Evolutionary conservation across 2,888 invertebrate species (phyloP), one percentile per base, ranked within the genome.

Genomic region (Trichopria drosophilae): DNA sequence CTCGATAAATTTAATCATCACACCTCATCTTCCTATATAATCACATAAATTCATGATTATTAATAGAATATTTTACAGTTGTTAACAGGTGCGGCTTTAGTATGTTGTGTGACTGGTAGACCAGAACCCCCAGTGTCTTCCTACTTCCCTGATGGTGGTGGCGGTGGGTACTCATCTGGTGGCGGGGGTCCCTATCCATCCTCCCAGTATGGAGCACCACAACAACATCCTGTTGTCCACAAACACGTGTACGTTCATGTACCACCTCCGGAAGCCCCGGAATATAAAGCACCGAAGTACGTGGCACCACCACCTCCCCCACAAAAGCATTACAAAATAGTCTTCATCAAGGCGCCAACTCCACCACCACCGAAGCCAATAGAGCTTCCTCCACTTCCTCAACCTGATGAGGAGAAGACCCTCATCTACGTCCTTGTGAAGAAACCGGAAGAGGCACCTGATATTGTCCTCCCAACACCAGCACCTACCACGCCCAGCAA

Each of bases 191-290:
- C n/a, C 18, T 56, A 60, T 9, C 66, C 65, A 2, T 53, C 62
- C 1, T 52, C 67, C 6, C 67, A 70, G 19, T 78, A 77, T 57
- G 79, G 80, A 7, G 78, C 79, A 2, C 85, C 85, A 2, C 82
- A 84, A 3, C 82, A 83, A 62, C 86, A 84, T 66, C 84, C 84
- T 51, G 86, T 89, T 29, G 84, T 92, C 42, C 92, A 92, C 77
- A 93, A 93, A 72, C 92, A 92, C 72, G 91, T 93, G 10, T 93
- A 92, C 78, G 91, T 93, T 13, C 92, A 92, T 75, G 90, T 92
- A 13, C 91, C 92, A 39, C 92, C 91, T 48, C 90, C 91, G 66
- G 91, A 92, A 75, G 75, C 77, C 3, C 87, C 86, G 22, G 90
- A 90, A 67, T 82, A 85, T 68, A 84, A 83, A 26, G 81, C 84